Evolutionary conservation across 2,888 invertebrate species (phyloP).

Genomic region (Agonopterix subpropinquella): DNA sequence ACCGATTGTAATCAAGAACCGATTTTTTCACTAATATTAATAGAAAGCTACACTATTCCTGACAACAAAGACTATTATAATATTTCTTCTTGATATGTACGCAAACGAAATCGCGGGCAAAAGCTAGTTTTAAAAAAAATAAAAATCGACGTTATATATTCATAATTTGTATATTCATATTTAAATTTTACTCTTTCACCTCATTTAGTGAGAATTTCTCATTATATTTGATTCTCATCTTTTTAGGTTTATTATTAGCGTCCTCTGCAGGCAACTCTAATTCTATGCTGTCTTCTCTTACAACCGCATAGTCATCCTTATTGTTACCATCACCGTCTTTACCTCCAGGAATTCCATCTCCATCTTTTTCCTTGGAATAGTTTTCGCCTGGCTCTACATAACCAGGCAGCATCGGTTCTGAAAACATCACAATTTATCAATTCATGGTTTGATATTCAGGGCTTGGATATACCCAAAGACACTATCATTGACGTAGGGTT

Average conservation of each 20-base stretch:
- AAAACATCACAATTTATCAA: background rate
- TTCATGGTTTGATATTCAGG: too few relatives aligned
- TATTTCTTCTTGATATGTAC: too few relatives aligned
- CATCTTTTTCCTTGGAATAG: background rate
- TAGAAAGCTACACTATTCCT: too few relatives aligned
- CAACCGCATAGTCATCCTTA: slow-evolving; percentile 11
- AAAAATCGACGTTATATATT: background rate
- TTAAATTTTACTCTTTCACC: background rate
- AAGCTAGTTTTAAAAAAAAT: background rate
- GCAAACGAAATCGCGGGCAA: background rate
- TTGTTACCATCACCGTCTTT: background rate
- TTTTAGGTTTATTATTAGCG: background rate
- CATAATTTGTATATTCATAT: background rate
- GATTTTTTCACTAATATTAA: too few relatives aligned
- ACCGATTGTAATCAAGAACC: too few relatives aligned
- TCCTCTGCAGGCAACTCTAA: slow-evolving; percentile 15
- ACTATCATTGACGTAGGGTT: too few relatives aligned
- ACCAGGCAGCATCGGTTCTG: background rate
- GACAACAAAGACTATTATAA: too few relatives aligned
- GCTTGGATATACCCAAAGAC: too few relatives aligned
- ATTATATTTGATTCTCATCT: slow-evolving; percentile 4
- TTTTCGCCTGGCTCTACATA: background rate
- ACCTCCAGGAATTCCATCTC: background rate
- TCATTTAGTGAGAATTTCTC: slow-evolving; percentile 7
- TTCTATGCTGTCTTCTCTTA: slow-evolving; percentile 21